Percentiles rank a stretch among this genome's conserved stretches.
Conservation (phyloP, 2,888 invertebrate species). For the Drosophila sordidapex region DNA sequence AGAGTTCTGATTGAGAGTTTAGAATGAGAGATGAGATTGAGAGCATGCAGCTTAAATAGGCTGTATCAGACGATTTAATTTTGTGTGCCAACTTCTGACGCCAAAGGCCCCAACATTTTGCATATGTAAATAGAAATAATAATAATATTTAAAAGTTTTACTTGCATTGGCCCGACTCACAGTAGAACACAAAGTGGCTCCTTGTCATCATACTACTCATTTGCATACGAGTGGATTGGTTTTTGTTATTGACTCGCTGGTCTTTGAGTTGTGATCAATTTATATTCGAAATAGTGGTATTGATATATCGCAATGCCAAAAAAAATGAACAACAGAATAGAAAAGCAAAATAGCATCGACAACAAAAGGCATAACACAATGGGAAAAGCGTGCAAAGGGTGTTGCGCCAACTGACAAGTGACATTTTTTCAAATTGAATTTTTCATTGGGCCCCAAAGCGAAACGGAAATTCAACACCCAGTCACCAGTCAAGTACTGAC, state of each 20-base stretch:
- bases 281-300: conserved; percentile 66
- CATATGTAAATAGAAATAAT: conserved; percentile 1
- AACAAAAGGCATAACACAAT: conserved; percentile 61
- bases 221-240: conserved; percentile 48
- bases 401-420: conserved; percentile 72
- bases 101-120: background rate
- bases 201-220: conserved; percentile 26
- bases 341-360: conserved; percentile 41
- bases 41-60: too few species aligned
- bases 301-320: conserved; percentile 57
- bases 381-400: conserved; percentile 23
- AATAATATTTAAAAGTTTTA: conserved; percentile 9
- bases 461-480: conserved; percentile 30
- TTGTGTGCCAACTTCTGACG: background rate
- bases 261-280: conserved; percentile 61
- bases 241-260: conserved; percentile 50
- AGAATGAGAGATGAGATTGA: background rate
- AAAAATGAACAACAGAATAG: conserved; percentile 58
- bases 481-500: conserved; percentile 34
- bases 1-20: background rate
- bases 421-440: conserved; percentile 78
- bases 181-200: conserved; percentile 5
- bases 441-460: conserved; percentile 42
- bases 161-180: background rate
- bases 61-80: background rate